Percentiles rank a stretch among this genome's conserved stretches.
These are phyloP conservation scores for Notodonta ziczac DNA, from an alignment of 2,888 invertebrate genomes.

Conservation along the genomic window DNA sequence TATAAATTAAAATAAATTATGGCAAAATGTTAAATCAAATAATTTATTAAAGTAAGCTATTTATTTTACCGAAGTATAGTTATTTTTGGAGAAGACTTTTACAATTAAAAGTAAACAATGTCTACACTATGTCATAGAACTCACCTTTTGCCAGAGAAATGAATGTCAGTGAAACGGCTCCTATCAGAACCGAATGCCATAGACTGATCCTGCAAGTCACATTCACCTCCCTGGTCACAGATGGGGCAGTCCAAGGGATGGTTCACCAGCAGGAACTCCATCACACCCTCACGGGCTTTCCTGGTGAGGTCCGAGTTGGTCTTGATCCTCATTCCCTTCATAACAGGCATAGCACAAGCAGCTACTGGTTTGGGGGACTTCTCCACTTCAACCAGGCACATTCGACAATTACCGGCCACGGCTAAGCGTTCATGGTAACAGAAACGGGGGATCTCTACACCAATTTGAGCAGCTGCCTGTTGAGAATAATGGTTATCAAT, in stretches of 20 bases:
- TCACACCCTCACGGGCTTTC: constrained; percentile 92
- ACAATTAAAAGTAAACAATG: neutral
- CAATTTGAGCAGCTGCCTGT: constrained; percentile 96
- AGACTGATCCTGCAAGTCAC: constrained; percentile 98
- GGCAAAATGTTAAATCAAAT: too few species aligned
- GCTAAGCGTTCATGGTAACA: constrained; percentile 99
- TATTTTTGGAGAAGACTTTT: neutral
- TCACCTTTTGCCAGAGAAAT: constrained; percentile 95
- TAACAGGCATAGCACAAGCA: constrained; percentile 99
- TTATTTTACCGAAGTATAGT: too few species aligned
- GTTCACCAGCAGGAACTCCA: constrained; percentile 99
- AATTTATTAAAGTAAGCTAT: neutral
- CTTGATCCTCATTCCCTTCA: constrained; percentile 99
- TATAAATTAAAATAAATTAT: too few species aligned
- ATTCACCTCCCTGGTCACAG: constrained; percentile 99
- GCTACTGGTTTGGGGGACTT: constrained; percentile 99
- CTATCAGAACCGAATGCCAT: constrained; percentile 99
- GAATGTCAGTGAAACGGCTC: constrained; percentile 96
- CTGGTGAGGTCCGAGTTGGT: constrained; percentile 97
- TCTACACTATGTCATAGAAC: constrained; percentile 14
- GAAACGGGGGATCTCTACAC: constrained; percentile 99
- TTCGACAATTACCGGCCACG: constrained; percentile 99
- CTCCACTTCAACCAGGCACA: constrained; percentile 99
- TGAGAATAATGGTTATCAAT: neutral
- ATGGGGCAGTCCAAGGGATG: constrained; percentile 99